Evolutionary conservation across 1,140 invertebrate genomes (phyloP), one percentile per base, ranked within the genome.

Genomic region (Aphaenogaster rudis): DNA sequence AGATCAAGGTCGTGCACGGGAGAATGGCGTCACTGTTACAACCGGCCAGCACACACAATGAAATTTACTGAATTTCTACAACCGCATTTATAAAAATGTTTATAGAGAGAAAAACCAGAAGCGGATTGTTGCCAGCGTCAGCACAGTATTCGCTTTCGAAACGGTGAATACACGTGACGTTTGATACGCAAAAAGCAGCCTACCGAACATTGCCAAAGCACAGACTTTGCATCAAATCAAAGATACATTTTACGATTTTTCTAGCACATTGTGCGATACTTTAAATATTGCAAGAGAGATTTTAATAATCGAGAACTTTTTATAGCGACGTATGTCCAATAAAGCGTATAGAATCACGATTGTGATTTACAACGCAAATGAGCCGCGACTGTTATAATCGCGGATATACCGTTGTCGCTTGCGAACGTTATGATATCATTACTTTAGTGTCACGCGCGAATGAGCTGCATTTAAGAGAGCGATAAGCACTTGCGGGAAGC

Each of bases 21-120:
- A 63, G 15, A 82, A 15, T 4, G 21, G 17, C 15, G 7, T 48
- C 7, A 11, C 7, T 28, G 17, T 48, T 61, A 15, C 61, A 82
- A 72, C 21, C 9, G 15, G 28, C 3, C 28, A 3, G 9, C 9
- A 52, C n/a, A 61, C 28, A 48, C 57, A 42, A 64, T 28, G 45
- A 86, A 90, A 78, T 90, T 86, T 39, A 42, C 45, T 45, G 54
- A 76, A 84, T 76, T 84, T n/a, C 42, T 36, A 57, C 39, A 59
- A 74, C 28, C 13, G 28, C 39, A 11, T 57, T 72, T 61, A 63
- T 84, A 74, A 36, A 42, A 76, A 39, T 42, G 59, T 50, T 48
- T 42, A 52, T 42, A 52, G 61, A 84, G 42, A 87, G 59, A 90
- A 87, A 90, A 89, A 89, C 59, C 21, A 28, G 59, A 64, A 28